These are phyloP conservation scores for Caenorhabditis latens DNA, from an alignment of 1,140 invertebrate species.

Conservation along the genomic window DNA sequence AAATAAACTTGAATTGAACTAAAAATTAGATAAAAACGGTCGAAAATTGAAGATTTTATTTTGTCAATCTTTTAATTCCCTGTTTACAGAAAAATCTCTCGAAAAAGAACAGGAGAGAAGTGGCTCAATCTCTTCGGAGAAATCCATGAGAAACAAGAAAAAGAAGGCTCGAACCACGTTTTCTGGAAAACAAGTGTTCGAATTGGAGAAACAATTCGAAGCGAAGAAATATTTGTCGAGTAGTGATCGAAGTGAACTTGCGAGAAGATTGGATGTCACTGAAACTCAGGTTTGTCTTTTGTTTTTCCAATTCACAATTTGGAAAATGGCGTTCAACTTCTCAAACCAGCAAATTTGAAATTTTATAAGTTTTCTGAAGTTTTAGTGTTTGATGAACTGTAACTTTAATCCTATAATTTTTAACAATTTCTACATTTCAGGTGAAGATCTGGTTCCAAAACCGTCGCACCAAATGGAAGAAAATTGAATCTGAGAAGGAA, in stretches of 20 bases:
- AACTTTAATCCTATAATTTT: background rate
- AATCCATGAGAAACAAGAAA: constrained; percentile 25
- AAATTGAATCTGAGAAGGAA: constrained; percentile 48
- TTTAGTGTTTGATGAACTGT: no score
- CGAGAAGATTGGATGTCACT: constrained; percentile 51
- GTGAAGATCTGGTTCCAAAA: constrained; percentile 99
- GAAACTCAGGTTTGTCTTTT: constrained; percentile 55
- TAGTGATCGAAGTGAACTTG: constrained; percentile 60
- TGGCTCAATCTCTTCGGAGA: background rate
- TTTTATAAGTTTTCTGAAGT: background rate
- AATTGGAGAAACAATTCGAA: constrained; percentile 59
- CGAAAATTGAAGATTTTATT: no score
- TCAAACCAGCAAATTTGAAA: no score
- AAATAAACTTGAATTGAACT: background rate
- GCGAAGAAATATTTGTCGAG: constrained; percentile 61
- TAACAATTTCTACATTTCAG: constrained; percentile 79
- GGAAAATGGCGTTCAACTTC: no score
- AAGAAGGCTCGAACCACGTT: constrained; percentile 62
- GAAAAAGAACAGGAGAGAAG: background rate
- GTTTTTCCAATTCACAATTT: background rate
- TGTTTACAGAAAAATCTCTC: no score
- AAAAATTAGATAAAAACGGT: no score
- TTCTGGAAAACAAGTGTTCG: constrained; percentile 54
- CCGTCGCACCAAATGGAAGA: constrained; percentile 94
- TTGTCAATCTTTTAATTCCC: no score